These are phyloP conservation scores for Kuschelorhynchus macadamiae DNA, from an alignment of 2,888 invertebrate species.

Conservation along the genomic window DNA sequence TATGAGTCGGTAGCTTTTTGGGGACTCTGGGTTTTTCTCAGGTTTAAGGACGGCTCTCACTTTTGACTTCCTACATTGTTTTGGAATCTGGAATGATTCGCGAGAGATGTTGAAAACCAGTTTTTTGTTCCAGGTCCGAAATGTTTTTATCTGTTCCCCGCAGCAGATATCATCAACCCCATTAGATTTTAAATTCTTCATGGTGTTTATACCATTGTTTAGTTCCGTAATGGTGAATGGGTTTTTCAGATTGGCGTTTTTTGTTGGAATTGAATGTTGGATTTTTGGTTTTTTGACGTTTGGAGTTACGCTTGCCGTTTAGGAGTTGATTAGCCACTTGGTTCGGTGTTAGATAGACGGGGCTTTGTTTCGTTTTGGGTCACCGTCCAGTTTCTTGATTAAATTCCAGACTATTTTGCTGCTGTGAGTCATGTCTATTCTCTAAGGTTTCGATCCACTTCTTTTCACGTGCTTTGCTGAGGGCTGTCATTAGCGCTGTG, in stretches of 20 bases:
- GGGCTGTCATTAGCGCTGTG: too few species aligned
- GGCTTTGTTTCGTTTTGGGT: not conserved
- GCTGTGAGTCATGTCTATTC: not conserved
- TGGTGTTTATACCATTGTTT: not conserved
- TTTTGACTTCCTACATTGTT: too few species aligned
- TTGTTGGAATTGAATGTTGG: too few species aligned
- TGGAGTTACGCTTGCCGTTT: not conserved
- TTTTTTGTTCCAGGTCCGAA: not conserved
- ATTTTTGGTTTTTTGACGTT: not conserved
- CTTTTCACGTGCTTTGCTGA: not conserved
- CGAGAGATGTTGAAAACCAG: too few species aligned
- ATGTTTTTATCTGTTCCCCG: not conserved
- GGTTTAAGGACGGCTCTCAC: too few species aligned
- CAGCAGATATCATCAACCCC: slow-evolving; percentile 1
- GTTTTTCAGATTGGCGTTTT: too few species aligned
- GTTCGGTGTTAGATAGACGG: not conserved
- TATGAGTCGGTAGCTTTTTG: slow-evolving; percentile 13
- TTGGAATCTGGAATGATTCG: too few species aligned
- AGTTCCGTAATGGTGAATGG: too few species aligned
- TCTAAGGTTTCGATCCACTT: not conserved
- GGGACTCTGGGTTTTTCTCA: too few species aligned
- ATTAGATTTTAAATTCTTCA: not conserved
- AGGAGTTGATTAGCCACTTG: slow-evolving; percentile 14
- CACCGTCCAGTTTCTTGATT: not conserved
- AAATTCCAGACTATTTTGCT: slow-evolving; percentile 4